These are phyloP conservation scores for Volucella inflata DNA, from an alignment of 2,888 invertebrate species.

Conservation along the genomic window DNA sequence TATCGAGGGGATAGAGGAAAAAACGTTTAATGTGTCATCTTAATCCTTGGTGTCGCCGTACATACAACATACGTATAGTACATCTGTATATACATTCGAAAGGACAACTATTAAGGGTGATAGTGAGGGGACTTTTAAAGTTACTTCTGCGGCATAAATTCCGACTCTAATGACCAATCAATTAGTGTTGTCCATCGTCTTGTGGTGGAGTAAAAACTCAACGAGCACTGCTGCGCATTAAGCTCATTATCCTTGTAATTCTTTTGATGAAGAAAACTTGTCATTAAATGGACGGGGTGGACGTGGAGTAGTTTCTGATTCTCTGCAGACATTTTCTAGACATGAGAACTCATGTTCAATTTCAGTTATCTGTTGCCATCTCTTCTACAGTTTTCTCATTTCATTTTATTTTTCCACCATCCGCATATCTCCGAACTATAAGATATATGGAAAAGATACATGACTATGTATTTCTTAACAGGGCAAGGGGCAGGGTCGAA, in stretches of 20 bases:
- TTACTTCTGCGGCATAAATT: background rate
- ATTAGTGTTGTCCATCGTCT: constrained; percentile 13
- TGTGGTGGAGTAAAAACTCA: background rate
- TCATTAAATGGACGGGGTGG: constrained; percentile 35
- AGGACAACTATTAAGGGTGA: background rate
- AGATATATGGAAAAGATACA: background rate
- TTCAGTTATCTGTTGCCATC: constrained; percentile 32
- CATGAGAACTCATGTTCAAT: constrained; percentile 21
- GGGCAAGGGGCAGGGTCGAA: too few relatives aligned
- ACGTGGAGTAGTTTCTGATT: constrained; percentile 6
- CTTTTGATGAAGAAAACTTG: constrained; percentile 19
- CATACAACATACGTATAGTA: too few relatives aligned
- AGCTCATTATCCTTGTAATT: constrained; percentile 34
- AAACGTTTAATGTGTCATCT: constrained; percentile 46
- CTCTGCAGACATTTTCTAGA: background rate
- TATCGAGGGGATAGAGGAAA: constrained; percentile 1
- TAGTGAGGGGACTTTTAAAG: constrained; percentile 1
- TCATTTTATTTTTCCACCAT: too few relatives aligned
- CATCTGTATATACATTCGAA: background rate
- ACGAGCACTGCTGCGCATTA: background rate
- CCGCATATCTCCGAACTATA: too few relatives aligned
- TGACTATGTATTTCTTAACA: background rate
- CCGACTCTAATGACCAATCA: constrained; percentile 26
- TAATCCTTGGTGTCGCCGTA: constrained; percentile 24
- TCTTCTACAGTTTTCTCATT: background rate